Base-by-base conservation (phyloP, 2,797 vertebrate species). In the Lemur catta region DNA sequence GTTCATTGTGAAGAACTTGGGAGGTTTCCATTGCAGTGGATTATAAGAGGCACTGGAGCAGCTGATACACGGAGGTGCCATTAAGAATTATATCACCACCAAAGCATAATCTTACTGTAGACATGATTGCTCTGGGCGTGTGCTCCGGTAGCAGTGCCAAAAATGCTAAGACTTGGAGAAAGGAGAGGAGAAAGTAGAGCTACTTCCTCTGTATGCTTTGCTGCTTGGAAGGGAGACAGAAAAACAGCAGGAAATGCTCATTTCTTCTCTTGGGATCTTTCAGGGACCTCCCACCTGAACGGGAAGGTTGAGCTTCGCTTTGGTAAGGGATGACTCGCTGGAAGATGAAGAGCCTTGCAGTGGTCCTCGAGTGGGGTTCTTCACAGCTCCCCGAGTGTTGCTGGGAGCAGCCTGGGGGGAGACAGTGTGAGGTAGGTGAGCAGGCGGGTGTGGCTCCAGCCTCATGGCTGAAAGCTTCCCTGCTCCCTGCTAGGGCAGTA, bases 211-310 rank as follows among this genome's bases (percentile, higher is more conserved):
- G 61, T 74, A 9, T 63, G 55, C 59, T 93, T 91, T 78, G 55
- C 85, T 96, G 76, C 30, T 91, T 96, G 91, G 95, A 95, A 74
- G 9, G 3, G 76, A 94, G 74, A 69, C 71, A 96, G 52, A 93
- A 74, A 88, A 97, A 87, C n/a, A 79, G 50, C 92, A 97, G 90
- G 90, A 97, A 96, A 96, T 92, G 69, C 65, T 93, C 67, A 0
- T 86, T 82, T 92, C 35, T 97, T 90, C 95, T 93, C 63, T n/a
- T 85, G 96, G 94, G 93, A 96, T 78, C 52, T 93, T 89, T 90
- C 81, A 65, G 63, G 80, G 81, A 91, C 92, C 91, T 97, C 96
- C 90, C 72, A 94, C 74, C 84, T 89, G 48, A 90, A 93, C 4
- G 28, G 61, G 81, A 67, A 2, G 0, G 33, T 93, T 92, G 57